Base-by-base conservation (phyloP, 2,797 vertebrate genomes). In the Pangasius macronema region DNA sequence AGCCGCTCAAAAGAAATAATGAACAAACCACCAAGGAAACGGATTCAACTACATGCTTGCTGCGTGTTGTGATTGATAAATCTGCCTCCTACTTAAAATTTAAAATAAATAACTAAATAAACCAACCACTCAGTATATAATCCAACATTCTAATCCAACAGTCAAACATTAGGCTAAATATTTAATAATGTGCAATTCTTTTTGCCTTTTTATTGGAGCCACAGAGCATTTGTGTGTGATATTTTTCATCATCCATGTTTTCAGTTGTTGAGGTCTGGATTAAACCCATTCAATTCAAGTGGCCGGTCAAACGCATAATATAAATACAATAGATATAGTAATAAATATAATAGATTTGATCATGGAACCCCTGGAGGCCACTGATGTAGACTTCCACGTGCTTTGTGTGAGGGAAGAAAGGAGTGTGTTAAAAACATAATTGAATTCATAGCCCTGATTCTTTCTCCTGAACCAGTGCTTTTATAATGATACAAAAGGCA, bases 401-500 rank as follows among this genome's bases (percentile, higher is more conserved):
- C 70, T 75, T 13, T 75, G 72, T 49, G 2, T 16, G 5, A 75
- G 24, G 13, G 42, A 75, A 6, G n/a, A 7, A 24, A 8, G 16
- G 46, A 27, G 14, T 51, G 6, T 51, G 5, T 51, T 51, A 2
- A 24, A 30, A 18, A 51, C 27, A 18, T 51, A 76, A 76, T 18
- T 18, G 18, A 49, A 76, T 53, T 33, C 49, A 30, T 53, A 76
- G 14, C 3, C 24, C 72, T 73, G 20, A 13, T 49, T 46, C 24
- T 77, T 77, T 77, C n/a, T 53, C 7, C 42, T 53, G 49, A 33
- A 18, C 14, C 53, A 51, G n/a, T 55, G 46, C 13, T 82, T 49
- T 42, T 87, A 36, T 86, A 86, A 84, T 84, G 55, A 39, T 59
- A n/a, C 83, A 24, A 81, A 73, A 86, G 9, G 30, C 86, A 49